phyloP scores from a whole-genome alignment of 2,797 vertebrate species.

The Rallus crepitans region DNA sequence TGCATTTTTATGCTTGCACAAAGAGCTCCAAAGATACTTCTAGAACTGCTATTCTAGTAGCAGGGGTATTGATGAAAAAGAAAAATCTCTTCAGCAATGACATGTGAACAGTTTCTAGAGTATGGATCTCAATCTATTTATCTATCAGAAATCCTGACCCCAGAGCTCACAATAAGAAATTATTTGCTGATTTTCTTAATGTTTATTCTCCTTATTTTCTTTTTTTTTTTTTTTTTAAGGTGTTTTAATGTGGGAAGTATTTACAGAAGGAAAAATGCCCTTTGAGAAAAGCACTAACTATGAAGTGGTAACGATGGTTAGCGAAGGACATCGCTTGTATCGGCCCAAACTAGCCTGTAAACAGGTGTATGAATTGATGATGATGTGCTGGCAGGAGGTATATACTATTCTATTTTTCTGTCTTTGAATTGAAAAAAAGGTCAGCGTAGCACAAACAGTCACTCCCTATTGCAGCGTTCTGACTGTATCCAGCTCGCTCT shows the following conservation, averaged over 20 bases:
- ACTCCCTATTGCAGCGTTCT: not conserved
- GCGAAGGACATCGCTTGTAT: slow-evolving; percentile 87
- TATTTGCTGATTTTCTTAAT: not conserved
- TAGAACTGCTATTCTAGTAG: not conserved
- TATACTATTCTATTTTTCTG: not conserved
- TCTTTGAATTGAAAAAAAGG: not conserved
- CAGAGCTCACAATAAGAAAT: not conserved
- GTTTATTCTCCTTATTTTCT: not conserved
- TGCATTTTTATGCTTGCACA: not conserved
- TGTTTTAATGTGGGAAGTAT: slow-evolving; percentile 97
- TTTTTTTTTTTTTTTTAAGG: slow-evolving; percentile 72
- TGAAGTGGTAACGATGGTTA: slow-evolving; percentile 91
- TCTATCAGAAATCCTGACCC: not conserved
- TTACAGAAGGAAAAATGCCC: slow-evolving; percentile 93
- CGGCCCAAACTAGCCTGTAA: slow-evolving; percentile 86
- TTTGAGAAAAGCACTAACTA: slow-evolving; percentile 91
- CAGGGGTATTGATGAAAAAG: not conserved
- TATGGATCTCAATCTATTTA: not conserved
- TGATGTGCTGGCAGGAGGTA: slow-evolving; percentile 92
- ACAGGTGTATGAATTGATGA: slow-evolving; percentile 88
- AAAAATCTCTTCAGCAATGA: not conserved
- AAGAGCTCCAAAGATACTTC: not conserved
- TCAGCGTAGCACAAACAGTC: not conserved
- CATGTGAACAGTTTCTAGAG: not conserved
- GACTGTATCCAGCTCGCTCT: not conserved